Evolutionary conservation across 2,797 vertebrate species (phyloP).

Genomic region (Tarsius wallacei): DNA sequence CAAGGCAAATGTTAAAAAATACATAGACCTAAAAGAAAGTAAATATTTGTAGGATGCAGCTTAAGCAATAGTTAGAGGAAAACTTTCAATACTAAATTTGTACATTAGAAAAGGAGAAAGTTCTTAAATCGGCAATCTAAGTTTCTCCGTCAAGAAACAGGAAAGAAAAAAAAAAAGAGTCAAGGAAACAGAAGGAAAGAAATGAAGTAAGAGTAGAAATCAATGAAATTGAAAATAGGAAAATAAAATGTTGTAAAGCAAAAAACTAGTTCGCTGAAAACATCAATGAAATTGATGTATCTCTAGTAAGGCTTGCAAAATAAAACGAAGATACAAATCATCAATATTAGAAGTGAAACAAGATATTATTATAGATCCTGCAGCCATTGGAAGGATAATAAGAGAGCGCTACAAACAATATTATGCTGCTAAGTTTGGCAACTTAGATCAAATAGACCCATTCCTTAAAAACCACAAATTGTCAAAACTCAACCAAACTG

Average conservation of each 20-base stretch:
- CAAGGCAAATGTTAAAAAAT: background rate
- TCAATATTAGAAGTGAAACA: background rate
- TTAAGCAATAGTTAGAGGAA: background rate
- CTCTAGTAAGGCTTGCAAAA: background rate
- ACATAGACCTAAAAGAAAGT: background rate
- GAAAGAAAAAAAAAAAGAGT: background rate
- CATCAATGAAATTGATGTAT: background rate
- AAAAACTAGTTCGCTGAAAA: background rate
- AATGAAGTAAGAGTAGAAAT: background rate
- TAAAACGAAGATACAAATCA: background rate
- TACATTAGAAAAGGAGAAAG: background rate
- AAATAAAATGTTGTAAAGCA: background rate
- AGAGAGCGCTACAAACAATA: background rate
- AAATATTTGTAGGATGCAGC: background rate
- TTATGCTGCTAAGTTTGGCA: background rate
- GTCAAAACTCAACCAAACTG: background rate
- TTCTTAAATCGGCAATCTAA: background rate
- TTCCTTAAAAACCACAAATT: background rate
- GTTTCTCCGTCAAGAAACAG: background rate
- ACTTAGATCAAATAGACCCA: background rate
- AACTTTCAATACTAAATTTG: background rate
- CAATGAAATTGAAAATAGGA: background rate
- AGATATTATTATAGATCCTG: background rate
- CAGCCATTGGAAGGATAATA: background rate
- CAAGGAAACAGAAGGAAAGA: background rate